Conservation (phyloP, 1,140 invertebrate genomes). For the Caenorhabditis inopinata region DNA sequence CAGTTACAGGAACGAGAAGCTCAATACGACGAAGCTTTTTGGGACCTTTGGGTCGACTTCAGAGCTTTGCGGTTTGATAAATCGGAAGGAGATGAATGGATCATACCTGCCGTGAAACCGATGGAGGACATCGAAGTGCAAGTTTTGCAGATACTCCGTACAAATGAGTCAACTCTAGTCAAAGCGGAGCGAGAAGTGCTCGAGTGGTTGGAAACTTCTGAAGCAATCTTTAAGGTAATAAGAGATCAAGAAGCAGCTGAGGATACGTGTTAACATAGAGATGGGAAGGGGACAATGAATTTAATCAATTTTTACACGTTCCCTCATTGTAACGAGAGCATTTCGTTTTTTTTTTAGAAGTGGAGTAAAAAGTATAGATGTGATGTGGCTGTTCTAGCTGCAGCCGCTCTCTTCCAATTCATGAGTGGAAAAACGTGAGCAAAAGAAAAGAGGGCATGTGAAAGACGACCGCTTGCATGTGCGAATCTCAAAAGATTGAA, state of each 20-base stretch:
- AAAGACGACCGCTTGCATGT: neutral
- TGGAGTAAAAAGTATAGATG: neutral
- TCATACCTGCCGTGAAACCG: neutral
- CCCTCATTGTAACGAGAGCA: neutral
- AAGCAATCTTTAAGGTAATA: neutral
- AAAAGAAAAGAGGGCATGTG: neutral
- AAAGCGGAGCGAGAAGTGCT: slow-evolving; percentile 4
- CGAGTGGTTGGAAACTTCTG: neutral
- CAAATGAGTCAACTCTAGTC: neutral
- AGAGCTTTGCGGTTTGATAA: neutral
- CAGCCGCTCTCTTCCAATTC: neutral
- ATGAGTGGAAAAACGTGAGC: neutral
- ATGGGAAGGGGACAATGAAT: too few relatives aligned
- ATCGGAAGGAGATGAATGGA: neutral
- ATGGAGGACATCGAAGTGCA: neutral
- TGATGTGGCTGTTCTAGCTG: neutral
- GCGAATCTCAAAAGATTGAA: slow-evolving; percentile 13
- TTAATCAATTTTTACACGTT: too few relatives aligned
- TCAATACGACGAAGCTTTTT: neutral
- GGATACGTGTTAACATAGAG: too few relatives aligned
- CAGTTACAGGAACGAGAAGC: neutral
- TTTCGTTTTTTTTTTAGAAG: neutral
- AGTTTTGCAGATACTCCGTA: neutral
- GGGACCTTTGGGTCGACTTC: neutral
- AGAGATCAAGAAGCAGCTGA: neutral